Evolutionary conservation across 2,113 vertebrate species (phyloP).

Genomic region (Crocuta crocuta): DNA sequence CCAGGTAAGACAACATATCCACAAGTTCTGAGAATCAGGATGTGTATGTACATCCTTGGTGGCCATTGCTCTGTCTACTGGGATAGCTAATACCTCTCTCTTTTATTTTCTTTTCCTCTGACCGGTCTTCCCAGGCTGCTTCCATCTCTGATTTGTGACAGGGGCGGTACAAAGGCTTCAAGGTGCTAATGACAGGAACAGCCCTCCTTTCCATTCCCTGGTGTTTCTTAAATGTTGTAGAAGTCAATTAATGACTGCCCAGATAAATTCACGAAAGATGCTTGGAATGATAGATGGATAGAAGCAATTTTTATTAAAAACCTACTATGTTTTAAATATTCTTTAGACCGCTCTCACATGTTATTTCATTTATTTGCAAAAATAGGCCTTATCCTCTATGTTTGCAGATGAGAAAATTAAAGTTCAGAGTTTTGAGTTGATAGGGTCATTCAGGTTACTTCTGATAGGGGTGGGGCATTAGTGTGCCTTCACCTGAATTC

Average conservation of each 20-base stretch:
- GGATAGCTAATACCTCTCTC: neutral
- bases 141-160: neutral
- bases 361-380: neutral
- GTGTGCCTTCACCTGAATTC: neutral
- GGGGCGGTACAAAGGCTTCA: neutral
- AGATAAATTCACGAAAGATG: neutral
- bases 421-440: neutral
- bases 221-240: neutral
- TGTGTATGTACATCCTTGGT: no score
- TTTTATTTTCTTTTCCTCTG: neutral
- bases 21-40: no score
- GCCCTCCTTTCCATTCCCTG: neutral
- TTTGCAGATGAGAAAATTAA: neutral
- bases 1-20: no score
- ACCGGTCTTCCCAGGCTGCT: neutral
- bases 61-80: neutral
- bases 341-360: neutral
- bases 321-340: neutral
- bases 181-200: neutral
- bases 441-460: neutral
- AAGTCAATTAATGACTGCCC: neutral
- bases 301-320: constrained; percentile 13
- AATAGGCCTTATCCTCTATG: neutral
- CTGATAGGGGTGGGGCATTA: neutral
- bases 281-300: neutral